Conservation (phyloP, 2,888 invertebrate genomes). For the Geophilus truncorum region DNA sequence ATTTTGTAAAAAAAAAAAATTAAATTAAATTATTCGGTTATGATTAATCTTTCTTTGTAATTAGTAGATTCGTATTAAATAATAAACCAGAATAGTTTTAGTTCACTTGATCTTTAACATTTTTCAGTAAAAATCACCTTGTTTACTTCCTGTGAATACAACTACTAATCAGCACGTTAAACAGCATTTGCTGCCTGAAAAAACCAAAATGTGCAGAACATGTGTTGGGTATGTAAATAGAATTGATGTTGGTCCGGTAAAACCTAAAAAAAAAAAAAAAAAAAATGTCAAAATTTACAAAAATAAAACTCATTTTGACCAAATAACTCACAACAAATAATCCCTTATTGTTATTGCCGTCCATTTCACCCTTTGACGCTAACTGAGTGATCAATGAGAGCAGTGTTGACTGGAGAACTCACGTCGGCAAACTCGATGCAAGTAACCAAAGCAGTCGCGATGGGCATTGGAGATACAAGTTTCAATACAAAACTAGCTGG, state of each 20-base stretch:
- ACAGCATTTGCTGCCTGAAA: slow-evolving; percentile 83
- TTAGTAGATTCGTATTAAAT: too few relatives aligned
- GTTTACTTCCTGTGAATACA: slow-evolving; percentile 76
- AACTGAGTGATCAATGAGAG: slow-evolving; percentile 73
- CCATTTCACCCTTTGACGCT: slow-evolving; percentile 66
- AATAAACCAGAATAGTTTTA: too few relatives aligned
- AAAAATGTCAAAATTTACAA: too few relatives aligned
- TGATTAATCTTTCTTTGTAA: too few relatives aligned
- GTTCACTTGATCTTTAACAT: too few relatives aligned
- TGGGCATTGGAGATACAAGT: slow-evolving; percentile 77
- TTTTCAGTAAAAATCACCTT: too few relatives aligned
- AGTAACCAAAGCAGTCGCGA: slow-evolving; percentile 71
- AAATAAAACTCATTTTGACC: too few relatives aligned
- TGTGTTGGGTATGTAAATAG: slow-evolving; percentile 93
- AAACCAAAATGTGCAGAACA: slow-evolving; percentile 77
- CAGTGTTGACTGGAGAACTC: slow-evolving; percentile 56
- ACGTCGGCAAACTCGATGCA: slow-evolving; percentile 58
- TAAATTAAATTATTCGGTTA: too few relatives aligned
- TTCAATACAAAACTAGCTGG: slow-evolving; percentile 84
- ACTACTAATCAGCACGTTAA: slow-evolving; percentile 81
- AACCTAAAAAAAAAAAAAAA: too few relatives aligned
- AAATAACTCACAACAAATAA: slow-evolving; percentile 86
- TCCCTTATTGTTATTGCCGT: slow-evolving; percentile 68
- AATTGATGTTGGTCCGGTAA: slow-evolving; percentile 90
- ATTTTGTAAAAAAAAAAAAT: too few relatives aligned